These are phyloP conservation scores for Eufriesea mexicana DNA, from an alignment of 1,140 invertebrate species.

Conservation along the genomic window DNA sequence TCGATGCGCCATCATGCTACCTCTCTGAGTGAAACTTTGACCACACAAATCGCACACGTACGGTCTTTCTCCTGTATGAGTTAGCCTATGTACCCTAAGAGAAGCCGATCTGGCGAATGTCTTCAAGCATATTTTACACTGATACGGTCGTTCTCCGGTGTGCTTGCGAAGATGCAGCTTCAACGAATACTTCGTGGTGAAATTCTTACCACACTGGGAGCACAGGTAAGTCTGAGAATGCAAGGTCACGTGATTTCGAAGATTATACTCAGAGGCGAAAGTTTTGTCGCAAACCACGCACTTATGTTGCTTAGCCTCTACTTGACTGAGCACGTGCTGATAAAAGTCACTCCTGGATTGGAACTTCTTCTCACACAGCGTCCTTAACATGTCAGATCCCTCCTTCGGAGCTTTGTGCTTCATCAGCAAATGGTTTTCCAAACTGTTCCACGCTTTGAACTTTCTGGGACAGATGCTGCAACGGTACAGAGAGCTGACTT, in stretches of 20 bases:
- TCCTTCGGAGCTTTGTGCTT: conserved; percentile 73
- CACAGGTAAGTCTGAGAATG: conserved; percentile 78
- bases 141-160: conserved; percentile 78
- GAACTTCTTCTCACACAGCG: conserved; percentile 80
- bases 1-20: conserved; percentile 58
- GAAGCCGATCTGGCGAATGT: conserved; percentile 83
- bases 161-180: conserved; percentile 84
- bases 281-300: conserved; percentile 89
- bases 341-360: conserved; percentile 86
- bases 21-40: conserved; percentile 84
- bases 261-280: conserved; percentile 64
- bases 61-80: conserved; percentile 85
- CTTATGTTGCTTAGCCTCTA: conserved; percentile 89
- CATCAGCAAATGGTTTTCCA: conserved; percentile 79
- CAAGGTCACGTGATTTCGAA: conserved; percentile 59
- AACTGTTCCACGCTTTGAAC: conserved; percentile 77
- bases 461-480: conserved; percentile 81
- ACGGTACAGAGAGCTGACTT: conserved; percentile 58
- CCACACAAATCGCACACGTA: conserved; percentile 85
- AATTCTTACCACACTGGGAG: conserved; percentile 83
- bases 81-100: conserved; percentile 85
- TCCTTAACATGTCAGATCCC: conserved; percentile 56
- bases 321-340: conserved; percentile 89
- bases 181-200: conserved; percentile 82
- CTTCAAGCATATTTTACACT: conserved; percentile 79